Evolutionary conservation across 2,888 invertebrate genomes (phyloP), one percentile per base, ranked within the genome.

Genomic region (Plutella xylostella): DNA sequence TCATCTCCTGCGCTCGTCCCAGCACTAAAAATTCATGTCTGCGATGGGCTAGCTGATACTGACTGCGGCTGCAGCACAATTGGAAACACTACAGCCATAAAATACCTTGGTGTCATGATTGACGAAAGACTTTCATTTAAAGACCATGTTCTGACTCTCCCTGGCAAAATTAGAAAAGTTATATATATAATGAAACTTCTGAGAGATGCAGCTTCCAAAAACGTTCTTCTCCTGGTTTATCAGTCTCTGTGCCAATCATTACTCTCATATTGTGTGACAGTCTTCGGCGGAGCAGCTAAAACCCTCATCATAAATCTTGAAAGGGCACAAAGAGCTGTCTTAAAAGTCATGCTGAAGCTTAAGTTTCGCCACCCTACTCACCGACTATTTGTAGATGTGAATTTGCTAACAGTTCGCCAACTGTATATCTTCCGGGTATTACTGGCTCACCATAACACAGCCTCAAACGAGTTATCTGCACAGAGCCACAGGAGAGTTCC

Each of bases 211-310:
- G 11, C 14, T 7, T 6, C 12, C n/a, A n/a, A 7, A 15, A 2
- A n/a, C n/a, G 6, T 14, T 15, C n/a, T 33, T n/a, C 7, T 14
- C 7, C 15, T 15, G 6, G 33, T 33, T n/a, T 45, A 45, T 20
- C 19, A 31, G 6, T 41, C 45, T 1, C 18, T 45, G 3, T 21
- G 25, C 20, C 37, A 46, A 20, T 37, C 42, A 2, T 5, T 46
- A n/a, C 12, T 46, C 4, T 42, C 28, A 9, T 46, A 46, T 19
- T 46, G 46, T 19, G 31, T n/a, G n/a, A n/a, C n/a, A n/a, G n/a
- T n/a, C n/a, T n/a, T n/a, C n/a, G n/a, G n/a, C n/a, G n/a, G n/a
- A n/a, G n/a, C n/a, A n/a, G n/a, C n/a, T n/a, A n/a, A n/a, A n/a
- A n/a, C n/a, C 14, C n/a, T 34, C 3, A 45, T 9, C 19, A 42